These are phyloP conservation scores for Aulostomus chinensis DNA, from an alignment of 2,797 vertebrate genomes.

Conservation along the genomic window DNA sequence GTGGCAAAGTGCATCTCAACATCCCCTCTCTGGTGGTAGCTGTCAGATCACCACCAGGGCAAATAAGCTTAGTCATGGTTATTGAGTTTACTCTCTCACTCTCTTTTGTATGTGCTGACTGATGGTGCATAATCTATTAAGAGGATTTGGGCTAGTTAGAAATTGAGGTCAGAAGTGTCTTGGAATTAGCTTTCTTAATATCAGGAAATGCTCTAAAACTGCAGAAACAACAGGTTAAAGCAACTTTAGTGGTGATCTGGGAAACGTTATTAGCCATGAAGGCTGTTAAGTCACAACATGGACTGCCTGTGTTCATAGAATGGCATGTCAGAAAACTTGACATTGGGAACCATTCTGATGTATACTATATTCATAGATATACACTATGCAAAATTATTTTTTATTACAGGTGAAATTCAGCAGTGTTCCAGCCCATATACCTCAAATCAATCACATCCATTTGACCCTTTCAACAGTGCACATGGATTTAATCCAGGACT, in stretches of 20 bases:
- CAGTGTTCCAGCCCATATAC: no score
- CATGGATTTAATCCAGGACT: no score
- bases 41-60: conserved; percentile 41
- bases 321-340: conserved; percentile 5
- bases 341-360: neutral
- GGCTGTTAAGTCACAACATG: conserved; percentile 7
- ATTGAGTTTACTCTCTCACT: conserved; percentile 31
- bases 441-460: no score
- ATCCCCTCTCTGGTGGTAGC: conserved; percentile 29
- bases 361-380: no score
- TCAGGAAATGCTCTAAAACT: conserved; percentile 25
- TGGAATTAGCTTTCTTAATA: conserved; percentile 40
- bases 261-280: conserved; percentile 30
- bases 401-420: no score
- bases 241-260: conserved; percentile 9
- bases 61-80: conserved; percentile 55
- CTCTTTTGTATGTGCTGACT: conserved; percentile 49
- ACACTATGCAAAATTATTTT: no score
- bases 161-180: conserved; percentile 41
- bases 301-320: conserved; percentile 1
- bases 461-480: no score
- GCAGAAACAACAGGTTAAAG: conserved; percentile 23
- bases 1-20: conserved; percentile 51
- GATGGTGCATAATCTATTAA: conserved; percentile 59
- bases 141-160: conserved; percentile 54